A percentile compares a stretch with the other conserved stretches of the same genome.
Conservation (phyloP, 2,797 vertebrate species). For the Hippopotamyrus pictus region DNA sequence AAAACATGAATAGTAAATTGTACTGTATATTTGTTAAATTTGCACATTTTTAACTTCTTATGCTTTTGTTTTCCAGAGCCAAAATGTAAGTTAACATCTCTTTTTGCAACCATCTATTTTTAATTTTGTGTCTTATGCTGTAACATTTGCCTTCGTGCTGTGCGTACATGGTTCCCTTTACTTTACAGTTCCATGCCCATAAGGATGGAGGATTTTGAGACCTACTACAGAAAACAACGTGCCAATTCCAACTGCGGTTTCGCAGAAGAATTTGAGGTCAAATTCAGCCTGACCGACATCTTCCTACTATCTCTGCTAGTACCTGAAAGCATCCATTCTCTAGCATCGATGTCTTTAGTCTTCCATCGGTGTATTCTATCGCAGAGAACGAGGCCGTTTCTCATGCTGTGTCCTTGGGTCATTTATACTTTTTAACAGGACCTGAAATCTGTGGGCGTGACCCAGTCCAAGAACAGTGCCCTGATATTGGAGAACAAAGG, state of each 20-base stretch:
- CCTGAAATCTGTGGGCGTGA: slow-evolving; percentile 73
- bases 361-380: not conserved
- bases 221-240: slow-evolving; percentile 82
- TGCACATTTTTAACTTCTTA: not conserved
- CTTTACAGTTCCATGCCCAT: slow-evolving; percentile 68
- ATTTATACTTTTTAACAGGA: slow-evolving; percentile 59
- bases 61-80: slow-evolving; percentile 6
- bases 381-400: not conserved
- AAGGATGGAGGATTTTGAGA: slow-evolving; percentile 76
- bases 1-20: not conserved
- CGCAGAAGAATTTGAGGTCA: slow-evolving; percentile 88
- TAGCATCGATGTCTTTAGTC: not conserved
- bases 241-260: slow-evolving; percentile 92
- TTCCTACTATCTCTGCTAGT: not conserved
- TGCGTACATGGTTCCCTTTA: not conserved
- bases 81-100: slow-evolving; percentile 16
- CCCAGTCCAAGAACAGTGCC: slow-evolving; percentile 69
- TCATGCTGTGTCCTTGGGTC: not conserved
- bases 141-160: not conserved
- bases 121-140: not conserved
- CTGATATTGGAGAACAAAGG: slow-evolving; percentile 74
- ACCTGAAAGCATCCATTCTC: not conserved
- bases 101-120: not conserved
- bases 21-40: not conserved
- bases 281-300: not conserved